Evolutionary conservation across 2,888 invertebrate species (phyloP).

Genomic region (Eupeodes latifasciatus): DNA sequence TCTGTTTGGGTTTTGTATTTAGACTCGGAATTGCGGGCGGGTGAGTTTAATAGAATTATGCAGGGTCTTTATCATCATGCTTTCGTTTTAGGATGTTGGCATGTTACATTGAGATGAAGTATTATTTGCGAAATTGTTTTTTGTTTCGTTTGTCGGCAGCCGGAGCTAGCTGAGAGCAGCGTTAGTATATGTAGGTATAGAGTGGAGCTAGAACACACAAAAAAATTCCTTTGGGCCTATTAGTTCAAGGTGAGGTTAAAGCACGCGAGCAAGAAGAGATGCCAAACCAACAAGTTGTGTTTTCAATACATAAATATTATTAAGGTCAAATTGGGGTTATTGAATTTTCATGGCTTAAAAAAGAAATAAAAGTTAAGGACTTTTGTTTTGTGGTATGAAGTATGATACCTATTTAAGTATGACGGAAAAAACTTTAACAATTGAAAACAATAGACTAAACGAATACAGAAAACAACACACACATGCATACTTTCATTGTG

Average conservation of each 20-base stretch:
- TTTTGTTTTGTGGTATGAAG: not conserved
- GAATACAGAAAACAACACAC: too few species aligned
- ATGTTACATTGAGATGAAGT: constrained; percentile 31
- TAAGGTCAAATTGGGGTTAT: constrained; percentile 16
- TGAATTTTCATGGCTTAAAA: constrained; percentile 26
- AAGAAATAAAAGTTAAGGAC: not conserved
- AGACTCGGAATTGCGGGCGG: not conserved
- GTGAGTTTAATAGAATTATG: constrained; percentile 67
- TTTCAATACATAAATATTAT: constrained; percentile 17
- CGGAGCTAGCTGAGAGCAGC: not conserved
- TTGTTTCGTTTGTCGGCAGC: not conserved
- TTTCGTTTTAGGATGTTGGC: constrained; percentile 43
- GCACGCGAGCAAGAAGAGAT: not conserved
- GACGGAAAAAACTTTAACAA: too few species aligned
- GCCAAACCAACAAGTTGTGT: constrained; percentile 15
- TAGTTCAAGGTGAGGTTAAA: constrained; percentile 1
- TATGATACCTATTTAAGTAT: too few species aligned
- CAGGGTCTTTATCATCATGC: constrained; percentile 67
- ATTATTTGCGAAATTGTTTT: constrained; percentile 46
- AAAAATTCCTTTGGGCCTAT: not conserved
- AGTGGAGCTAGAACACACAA: not conserved
- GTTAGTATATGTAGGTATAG: not conserved
- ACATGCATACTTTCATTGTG: too few species aligned
- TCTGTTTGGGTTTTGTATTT: constrained; percentile 28
- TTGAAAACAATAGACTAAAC: too few species aligned